Evolutionary conservation across 2,888 invertebrate genomes (phyloP).

Genomic region (Digitonthophagus gazella): DNA sequence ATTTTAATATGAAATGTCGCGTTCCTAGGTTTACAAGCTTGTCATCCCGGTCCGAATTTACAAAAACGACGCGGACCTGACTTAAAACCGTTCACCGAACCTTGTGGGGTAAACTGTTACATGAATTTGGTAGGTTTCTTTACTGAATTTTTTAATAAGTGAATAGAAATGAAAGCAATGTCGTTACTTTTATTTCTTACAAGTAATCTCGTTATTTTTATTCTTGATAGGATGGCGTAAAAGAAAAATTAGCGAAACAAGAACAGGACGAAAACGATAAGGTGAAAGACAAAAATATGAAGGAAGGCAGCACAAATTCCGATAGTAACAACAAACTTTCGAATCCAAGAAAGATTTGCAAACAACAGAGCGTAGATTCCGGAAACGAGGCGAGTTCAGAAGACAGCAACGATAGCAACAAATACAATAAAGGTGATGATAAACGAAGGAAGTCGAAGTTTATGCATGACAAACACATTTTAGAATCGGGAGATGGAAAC

Average conservation of each 20-base stretch:
- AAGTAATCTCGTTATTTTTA: too few species aligned
- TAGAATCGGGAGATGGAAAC: slow-evolving; percentile 42
- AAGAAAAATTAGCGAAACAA: slow-evolving; percentile 68
- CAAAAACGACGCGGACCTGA: slow-evolving; percentile 86
- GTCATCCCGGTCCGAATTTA: slow-evolving; percentile 88
- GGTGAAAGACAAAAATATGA: slow-evolving; percentile 39
- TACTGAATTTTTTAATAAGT: background rate
- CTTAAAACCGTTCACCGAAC: slow-evolving; percentile 78
- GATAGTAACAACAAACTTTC: slow-evolving; percentile 34
- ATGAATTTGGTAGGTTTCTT: slow-evolving; percentile 71
- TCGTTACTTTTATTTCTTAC: background rate
- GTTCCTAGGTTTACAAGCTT: slow-evolving; percentile 77
- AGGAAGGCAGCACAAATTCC: slow-evolving; percentile 33
- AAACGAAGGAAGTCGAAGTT: background rate
- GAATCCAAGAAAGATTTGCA: slow-evolving; percentile 57
- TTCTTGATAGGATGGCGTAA: slow-evolving; percentile 73
- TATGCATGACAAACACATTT: slow-evolving; percentile 14
- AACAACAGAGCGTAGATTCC: slow-evolving; percentile 73
- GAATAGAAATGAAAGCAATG: slow-evolving; percentile 15
- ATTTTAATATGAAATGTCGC: slow-evolving; percentile 5
- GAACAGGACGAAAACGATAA: slow-evolving; percentile 51
- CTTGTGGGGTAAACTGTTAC: slow-evolving; percentile 85
- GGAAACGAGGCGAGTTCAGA: slow-evolving; percentile 93
- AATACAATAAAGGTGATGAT: slow-evolving; percentile 62
- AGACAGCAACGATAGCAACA: slow-evolving; percentile 89